Evolutionary conservation across 2,888 invertebrate species (phyloP).

Genomic region (Agriopis aurantiaria): DNA sequence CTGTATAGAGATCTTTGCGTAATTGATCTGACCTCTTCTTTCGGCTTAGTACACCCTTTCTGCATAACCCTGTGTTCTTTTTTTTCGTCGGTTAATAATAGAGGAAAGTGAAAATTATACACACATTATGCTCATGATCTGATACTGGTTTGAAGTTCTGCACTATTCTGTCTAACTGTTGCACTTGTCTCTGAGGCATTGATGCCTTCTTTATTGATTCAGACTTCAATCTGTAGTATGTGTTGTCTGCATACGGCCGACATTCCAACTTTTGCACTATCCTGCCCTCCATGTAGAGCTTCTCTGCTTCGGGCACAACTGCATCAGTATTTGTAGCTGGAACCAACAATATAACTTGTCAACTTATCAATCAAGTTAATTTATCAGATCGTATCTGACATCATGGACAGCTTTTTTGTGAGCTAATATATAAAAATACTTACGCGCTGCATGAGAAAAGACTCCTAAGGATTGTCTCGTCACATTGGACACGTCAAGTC

Average conservation of each 20-base stretch:
- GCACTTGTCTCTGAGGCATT: conserved; percentile 94
- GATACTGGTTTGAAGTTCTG: conserved; percentile 97
- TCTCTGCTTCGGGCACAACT: conserved; percentile 92
- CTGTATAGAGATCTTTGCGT: too few species aligned
- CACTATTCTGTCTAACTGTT: conserved; percentile 94
- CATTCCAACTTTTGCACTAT: conserved; percentile 99
- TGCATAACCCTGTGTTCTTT: too few species aligned
- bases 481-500: conserved; percentile 96
- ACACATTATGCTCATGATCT: conserved; percentile 96
- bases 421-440: conserved; percentile 54
- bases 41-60: too few species aligned
- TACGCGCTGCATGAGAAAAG: conserved; percentile 94
- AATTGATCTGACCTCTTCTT: too few species aligned
- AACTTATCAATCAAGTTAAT: background rate
- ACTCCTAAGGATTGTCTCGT: conserved; percentile 97
- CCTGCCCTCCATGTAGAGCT: conserved; percentile 96
- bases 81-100: background rate
- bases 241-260: conserved; percentile 94
- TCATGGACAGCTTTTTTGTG: too few species aligned
- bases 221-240: conserved; percentile 96
- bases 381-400: too few species aligned
- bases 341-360: conserved; percentile 42
- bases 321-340: conserved; percentile 88
- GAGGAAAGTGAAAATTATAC: conserved; percentile 55
- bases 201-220: conserved; percentile 95